Evolutionary conservation across 2,113 vertebrate species (phyloP).

Genomic region (Procavia capensis): DNA sequence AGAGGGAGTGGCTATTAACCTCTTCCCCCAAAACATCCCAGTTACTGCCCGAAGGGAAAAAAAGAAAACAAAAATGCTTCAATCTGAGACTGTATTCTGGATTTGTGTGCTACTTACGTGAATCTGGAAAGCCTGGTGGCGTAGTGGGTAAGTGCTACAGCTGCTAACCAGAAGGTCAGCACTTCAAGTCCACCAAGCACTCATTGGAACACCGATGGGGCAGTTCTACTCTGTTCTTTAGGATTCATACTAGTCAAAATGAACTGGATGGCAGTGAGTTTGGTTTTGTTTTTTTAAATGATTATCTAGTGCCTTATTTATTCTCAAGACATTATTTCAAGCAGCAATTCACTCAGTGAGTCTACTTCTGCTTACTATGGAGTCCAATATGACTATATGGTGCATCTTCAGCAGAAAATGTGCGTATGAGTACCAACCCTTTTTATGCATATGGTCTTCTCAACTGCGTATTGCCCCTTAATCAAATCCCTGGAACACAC

Average conservation of each 20-base stretch:
- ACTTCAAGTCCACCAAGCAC: no score
- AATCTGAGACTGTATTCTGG: conserved; percentile 73
- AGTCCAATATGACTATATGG: neutral
- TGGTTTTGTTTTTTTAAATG: neutral
- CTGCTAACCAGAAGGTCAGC: no score
- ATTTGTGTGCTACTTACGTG: conserved; percentile 76
- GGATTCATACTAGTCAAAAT: neutral
- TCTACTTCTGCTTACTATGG: neutral
- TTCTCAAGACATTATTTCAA: conserved; percentile 59
- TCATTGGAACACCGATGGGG: neutral
- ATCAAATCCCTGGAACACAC: neutral
- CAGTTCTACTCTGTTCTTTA: neutral
- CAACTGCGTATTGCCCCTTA: neutral
- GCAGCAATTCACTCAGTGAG: neutral
- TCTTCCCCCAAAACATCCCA: neutral
- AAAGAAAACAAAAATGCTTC: conserved; percentile 58
- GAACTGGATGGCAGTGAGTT: neutral
- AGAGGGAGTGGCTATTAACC: neutral
- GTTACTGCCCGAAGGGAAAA: conserved; percentile 68
- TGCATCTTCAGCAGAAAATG: neutral
- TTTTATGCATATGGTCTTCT: neutral
- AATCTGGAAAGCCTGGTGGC: neutral
- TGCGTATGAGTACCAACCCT: neutral
- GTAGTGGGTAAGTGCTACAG: neutral
- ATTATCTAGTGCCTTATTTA: conserved; percentile 84